phyloP scores from a whole-genome alignment of 2,888 invertebrate species.

The Hirtodrosophila trivittata region DNA sequence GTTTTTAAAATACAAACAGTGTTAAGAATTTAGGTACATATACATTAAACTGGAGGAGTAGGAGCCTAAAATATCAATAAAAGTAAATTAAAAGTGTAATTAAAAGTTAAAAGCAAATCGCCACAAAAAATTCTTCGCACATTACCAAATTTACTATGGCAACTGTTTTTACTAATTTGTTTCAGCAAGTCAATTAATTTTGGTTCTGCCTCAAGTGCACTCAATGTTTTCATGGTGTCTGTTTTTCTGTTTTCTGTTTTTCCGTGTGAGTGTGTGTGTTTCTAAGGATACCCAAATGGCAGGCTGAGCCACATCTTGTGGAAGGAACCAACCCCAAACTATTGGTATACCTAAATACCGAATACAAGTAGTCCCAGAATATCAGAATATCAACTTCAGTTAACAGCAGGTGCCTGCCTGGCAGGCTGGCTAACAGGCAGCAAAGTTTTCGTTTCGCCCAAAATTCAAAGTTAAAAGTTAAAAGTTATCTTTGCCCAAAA shows the following conservation, averaged over 20 bases:
- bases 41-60: too few relatives aligned
- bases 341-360: too few relatives aligned
- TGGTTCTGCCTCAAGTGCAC: slow-evolving; percentile 30
- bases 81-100: slow-evolving; percentile 8
- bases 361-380: slow-evolving; percentile 17
- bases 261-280: slow-evolving; percentile 12
- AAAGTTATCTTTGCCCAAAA: slow-evolving; percentile 61
- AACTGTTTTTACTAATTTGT: slow-evolving; percentile 49
- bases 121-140: not conserved
- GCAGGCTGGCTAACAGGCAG: not conserved
- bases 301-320: slow-evolving; percentile 12
- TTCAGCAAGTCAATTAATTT: slow-evolving; percentile 51
- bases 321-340: slow-evolving; percentile 39
- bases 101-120: slow-evolving; percentile 12
- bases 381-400: slow-evolving; percentile 57
- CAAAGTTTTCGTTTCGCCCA: slow-evolving; percentile 52
- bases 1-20: too few relatives aligned
- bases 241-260: too few relatives aligned
- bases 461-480: slow-evolving; percentile 68
- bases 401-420: slow-evolving; percentile 28
- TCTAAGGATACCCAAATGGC: slow-evolving; percentile 31
- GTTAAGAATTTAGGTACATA: too few relatives aligned
- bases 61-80: not conserved
- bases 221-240: slow-evolving; percentile 2
- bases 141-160: slow-evolving; percentile 23